phyloP scores from a whole-genome alignment of 2,797 vertebrate genomes.

The Chelon auratus region DNA sequence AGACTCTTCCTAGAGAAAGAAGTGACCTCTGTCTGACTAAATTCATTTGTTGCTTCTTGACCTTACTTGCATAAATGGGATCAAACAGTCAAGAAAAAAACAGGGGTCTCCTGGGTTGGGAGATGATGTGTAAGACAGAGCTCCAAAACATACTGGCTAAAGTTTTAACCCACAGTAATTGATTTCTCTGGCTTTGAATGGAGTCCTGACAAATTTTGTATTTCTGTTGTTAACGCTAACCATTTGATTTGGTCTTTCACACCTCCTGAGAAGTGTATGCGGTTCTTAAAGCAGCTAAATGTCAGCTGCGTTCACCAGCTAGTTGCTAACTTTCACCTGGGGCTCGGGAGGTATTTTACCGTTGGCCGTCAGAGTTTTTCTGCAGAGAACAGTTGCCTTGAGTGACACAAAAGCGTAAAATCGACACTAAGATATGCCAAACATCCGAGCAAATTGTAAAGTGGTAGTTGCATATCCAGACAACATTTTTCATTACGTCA shows the following conservation, averaged over 20 bases:
- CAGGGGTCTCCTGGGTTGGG: conserved; percentile 1
- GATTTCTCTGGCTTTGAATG: not conserved
- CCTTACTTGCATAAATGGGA: conserved; percentile 51
- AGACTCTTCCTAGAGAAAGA: conserved; percentile 64
- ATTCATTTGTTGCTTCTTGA: conserved; percentile 58
- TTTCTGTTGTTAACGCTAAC: too few relatives aligned
- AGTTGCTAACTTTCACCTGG: too few relatives aligned
- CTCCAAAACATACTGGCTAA: not conserved
- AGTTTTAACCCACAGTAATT: not conserved
- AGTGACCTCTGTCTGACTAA: conserved; percentile 63
- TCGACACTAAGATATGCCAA: not conserved
- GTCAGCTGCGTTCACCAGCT: not conserved
- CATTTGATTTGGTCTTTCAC: too few relatives aligned
- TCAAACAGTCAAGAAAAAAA: conserved; percentile 44
- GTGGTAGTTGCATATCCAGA: too few relatives aligned
- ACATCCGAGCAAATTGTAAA: too few relatives aligned
- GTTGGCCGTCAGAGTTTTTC: not conserved
- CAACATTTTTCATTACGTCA: not conserved
- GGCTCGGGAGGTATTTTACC: not conserved
- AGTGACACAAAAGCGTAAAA: not conserved
- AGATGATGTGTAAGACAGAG: not conserved
- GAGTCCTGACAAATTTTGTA: not conserved
- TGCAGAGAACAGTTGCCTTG: not conserved
- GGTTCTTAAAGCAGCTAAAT: not conserved
- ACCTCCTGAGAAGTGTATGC: not conserved